Evolutionary conservation across 2,113 vertebrate genomes (phyloP), one percentile per base, ranked within the genome.

Genomic region (Dasyurus viverrinus): DNA sequence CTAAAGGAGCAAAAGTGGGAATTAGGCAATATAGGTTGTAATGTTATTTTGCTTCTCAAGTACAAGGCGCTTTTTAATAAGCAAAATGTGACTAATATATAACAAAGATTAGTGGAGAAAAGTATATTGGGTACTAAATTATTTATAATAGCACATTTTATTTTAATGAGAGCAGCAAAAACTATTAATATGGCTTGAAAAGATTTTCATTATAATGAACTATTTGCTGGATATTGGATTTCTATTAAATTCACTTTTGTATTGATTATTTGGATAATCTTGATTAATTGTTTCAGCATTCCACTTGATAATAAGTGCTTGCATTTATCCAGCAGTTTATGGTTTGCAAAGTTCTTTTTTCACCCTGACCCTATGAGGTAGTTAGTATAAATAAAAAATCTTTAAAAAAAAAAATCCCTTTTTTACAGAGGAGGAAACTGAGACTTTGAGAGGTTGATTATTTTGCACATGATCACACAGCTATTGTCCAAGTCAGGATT

Each of bases 171-270:
- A 60, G 76, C 90, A 91, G 53, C 5, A 94, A 92, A 57, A 5
- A 25, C 23, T 92, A 47, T 84, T 89, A 55, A 92, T 52, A 90
- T 46, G 91, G 19, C 2, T 93, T 96, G 93, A 89, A 93, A 96
- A 55, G 9, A 92, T 94, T 94, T 96, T 94, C 16, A 54, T 68
- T 93, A 89, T 42, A 42, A 84, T 42, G 68, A 84, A 84, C 68
- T 84, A 84, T 84, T 84, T 84, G 68, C 68, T 84, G 68, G 68
- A 16, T 84, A 84, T 92, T 95, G 96, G 60, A 4, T 14, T 90
- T 92, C 48, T 91, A 93, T 68, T 96, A 93, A 94, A 92, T 94
- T 50, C 92, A 94, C 16, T 95, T 96, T 96, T 94, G 25, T 60
- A 23, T 96, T 26, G 92, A 93, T 55, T 94, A 54, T 96, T 42